Percentiles rank a stretch among this genome's conserved stretches.
phyloP scores from a whole-genome alignment of 2,888 invertebrate species.

The Axea sp. region DNA sequence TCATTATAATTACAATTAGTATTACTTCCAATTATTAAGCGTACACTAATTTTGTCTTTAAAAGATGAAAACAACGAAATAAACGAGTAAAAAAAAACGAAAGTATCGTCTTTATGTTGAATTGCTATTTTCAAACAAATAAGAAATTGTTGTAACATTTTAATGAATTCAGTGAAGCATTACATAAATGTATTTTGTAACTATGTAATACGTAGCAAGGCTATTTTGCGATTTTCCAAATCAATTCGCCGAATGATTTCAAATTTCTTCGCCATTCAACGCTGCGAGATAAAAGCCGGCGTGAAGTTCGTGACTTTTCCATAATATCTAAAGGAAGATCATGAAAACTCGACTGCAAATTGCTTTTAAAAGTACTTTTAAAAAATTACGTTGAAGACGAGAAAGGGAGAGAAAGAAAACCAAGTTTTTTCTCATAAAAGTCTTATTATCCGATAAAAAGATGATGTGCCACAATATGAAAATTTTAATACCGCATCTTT shows the following conservation, averaged over 20 bases:
- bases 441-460: constrained; percentile 44
- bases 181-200: too few species aligned
- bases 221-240: constrained; percentile 19
- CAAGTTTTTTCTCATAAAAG: constrained; percentile 42
- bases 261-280: constrained; percentile 25
- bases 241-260: constrained; percentile 26
- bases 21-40: too few species aligned
- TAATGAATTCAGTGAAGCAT: too few species aligned
- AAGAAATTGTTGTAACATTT: too few species aligned
- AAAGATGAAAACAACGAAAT: too few species aligned
- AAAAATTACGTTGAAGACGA: constrained; percentile 27
- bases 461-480: constrained; percentile 35
- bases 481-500: constrained; percentile 35
- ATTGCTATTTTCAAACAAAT: too few species aligned
- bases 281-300: constrained; percentile 17
- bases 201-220: too few species aligned
- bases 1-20: too few species aligned
- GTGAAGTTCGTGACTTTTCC: constrained; percentile 43
- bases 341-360: constrained; percentile 38
- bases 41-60: too few species aligned
- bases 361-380: constrained; percentile 47
- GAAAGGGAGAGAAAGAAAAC: constrained; percentile 11
- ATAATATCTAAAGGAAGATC: constrained; percentile 42
- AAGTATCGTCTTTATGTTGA: too few species aligned
- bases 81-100: too few species aligned